These are phyloP conservation scores for Marasmarcha lunaedactyla DNA, from an alignment of 2,888 invertebrate genomes.

Conservation along the genomic window DNA sequence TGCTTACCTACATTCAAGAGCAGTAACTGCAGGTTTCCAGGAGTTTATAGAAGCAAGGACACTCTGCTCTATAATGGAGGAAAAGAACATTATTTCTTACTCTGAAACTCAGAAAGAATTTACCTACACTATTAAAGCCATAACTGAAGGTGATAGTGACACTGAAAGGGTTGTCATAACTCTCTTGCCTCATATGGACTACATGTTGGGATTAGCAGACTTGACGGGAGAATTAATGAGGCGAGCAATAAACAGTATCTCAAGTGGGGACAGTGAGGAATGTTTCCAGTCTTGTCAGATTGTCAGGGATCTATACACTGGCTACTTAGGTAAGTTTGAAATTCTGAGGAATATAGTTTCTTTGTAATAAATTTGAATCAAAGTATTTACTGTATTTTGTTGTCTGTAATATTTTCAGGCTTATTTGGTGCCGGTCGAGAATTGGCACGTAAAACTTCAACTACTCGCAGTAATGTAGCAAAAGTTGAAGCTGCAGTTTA, in stretches of 20 bases:
- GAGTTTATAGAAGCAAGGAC: conserved; percentile 90
- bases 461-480: conserved; percentile 78
- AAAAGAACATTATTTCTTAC: conserved; percentile 72
- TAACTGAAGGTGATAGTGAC: conserved; percentile 3
- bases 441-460: conserved; percentile 76
- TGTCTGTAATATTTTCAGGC: conserved; percentile 22
- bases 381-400: conserved; percentile 14
- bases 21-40: conserved; percentile 68
- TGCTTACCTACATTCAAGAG: conserved; percentile 55
- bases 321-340: conserved; percentile 71
- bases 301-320: conserved; percentile 75
- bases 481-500: conserved; percentile 91
- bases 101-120: conserved; percentile 66
- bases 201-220: conserved; percentile 85
- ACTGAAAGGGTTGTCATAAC: conserved; percentile 28
- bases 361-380: conserved; percentile 1
- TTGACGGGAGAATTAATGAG: conserved; percentile 93
- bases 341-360: neutral
- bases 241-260: conserved; percentile 84
- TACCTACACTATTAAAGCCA: conserved; percentile 34
- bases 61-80: conserved; percentile 78
- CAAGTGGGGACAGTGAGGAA: conserved; percentile 78
- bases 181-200: conserved; percentile 59
- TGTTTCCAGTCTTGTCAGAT: conserved; percentile 79
- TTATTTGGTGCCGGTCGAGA: conserved; percentile 54